Conservation (phyloP, 2,113 vertebrate species). For the Procavia capensis region DNA sequence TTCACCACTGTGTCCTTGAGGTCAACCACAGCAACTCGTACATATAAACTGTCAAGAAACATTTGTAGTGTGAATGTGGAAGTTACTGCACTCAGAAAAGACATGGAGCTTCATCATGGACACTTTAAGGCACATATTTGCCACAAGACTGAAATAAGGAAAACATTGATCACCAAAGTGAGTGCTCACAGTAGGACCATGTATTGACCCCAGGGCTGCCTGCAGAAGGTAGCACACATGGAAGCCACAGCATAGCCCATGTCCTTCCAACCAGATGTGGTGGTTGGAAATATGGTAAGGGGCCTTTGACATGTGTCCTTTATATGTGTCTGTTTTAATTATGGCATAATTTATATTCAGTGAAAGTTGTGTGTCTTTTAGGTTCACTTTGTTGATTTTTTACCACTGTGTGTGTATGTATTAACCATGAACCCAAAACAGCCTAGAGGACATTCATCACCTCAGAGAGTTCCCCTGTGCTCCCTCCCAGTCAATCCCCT, state of each 20-base stretch:
- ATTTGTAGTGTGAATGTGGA: not conserved
- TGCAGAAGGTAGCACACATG: not conserved
- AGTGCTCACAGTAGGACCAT: not conserved
- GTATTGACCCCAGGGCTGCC: too few relatives aligned
- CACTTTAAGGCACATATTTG: rapidly evolving
- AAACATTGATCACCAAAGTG: rapidly evolving
- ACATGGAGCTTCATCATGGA: not conserved
- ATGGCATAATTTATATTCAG: not conserved
- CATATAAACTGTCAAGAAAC: not conserved
- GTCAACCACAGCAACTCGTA: not conserved
- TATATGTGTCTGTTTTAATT: not conserved
- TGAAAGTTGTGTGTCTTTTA: too few relatives aligned
- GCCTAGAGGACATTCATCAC: rapidly evolving
- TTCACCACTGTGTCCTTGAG: not conserved
- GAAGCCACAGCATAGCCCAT: too few relatives aligned
- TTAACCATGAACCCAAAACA: not conserved
- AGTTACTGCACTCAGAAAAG: not conserved
- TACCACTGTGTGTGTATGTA: not conserved
- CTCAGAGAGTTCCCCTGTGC: not conserved
- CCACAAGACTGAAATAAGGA: not conserved
- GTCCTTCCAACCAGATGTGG: not conserved
- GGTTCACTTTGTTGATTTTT: not conserved
- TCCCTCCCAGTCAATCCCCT: not conserved
- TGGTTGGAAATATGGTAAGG: not conserved
- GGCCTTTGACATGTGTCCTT: not conserved